A percentile compares a stretch with the other conserved stretches of the same genome.
Evolutionary conservation across 2,797 vertebrate species (phyloP).

Genomic region (Prunella strophiata): DNA sequence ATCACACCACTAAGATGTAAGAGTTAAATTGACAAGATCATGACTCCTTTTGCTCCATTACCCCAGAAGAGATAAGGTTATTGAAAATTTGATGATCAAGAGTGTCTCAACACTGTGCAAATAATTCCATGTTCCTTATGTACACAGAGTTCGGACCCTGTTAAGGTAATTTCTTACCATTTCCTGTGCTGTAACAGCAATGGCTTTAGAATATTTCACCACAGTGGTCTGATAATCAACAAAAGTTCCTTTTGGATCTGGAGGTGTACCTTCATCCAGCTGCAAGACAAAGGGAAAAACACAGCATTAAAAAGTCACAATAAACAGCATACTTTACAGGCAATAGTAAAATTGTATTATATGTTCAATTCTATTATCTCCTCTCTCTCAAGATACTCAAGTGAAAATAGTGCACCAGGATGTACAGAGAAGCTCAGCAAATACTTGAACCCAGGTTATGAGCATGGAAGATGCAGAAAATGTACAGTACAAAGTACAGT

Average conservation of each 20-base stretch:
- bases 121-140: rapidly evolving
- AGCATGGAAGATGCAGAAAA: background rate
- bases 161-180: conserved; percentile 86
- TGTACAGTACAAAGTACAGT: background rate
- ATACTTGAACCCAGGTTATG: background rate
- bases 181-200: conserved; percentile 96
- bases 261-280: conserved; percentile 95
- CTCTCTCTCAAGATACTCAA: background rate
- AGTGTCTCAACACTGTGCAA: background rate
- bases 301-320: background rate
- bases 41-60: background rate
- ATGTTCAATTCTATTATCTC: background rate
- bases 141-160: background rate
- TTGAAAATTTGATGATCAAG: background rate
- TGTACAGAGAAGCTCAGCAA: background rate
- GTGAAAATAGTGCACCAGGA: background rate
- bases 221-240: conserved; percentile 99
- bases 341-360: background rate
- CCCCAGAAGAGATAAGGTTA: background rate
- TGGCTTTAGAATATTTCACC: conserved; percentile 97
- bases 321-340: background rate
- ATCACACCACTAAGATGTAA: background rate
- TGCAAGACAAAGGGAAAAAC: conserved; percentile 56
- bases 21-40: background rate
- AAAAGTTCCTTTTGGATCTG: conserved; percentile 93